Evolutionary conservation across 2,888 invertebrate genomes (phyloP).

Genomic region (Brachyptera putata): DNA sequence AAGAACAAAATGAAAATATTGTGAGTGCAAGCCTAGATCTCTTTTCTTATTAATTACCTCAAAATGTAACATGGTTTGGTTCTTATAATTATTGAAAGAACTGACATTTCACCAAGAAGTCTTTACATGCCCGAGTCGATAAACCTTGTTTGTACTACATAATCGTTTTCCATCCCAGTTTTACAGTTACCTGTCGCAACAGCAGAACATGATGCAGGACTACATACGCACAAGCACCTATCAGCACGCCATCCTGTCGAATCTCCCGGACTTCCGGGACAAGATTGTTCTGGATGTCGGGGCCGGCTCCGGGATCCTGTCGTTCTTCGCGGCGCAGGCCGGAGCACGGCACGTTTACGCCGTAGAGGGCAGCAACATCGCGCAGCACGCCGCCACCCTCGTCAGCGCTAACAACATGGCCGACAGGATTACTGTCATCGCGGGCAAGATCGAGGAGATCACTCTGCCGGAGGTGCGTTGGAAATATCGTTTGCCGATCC

Average conservation of each 20-base stretch:
- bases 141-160: too few species aligned
- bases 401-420: slow-evolving; percentile 86
- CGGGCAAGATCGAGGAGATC: slow-evolving; percentile 98
- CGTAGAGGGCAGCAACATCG: slow-evolving; percentile 99
- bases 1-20: too few species aligned
- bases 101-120: too few species aligned
- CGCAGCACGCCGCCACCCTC: slow-evolving; percentile 87
- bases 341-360: slow-evolving; percentile 96
- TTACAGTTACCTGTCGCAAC: slow-evolving; percentile 97
- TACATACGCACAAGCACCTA: slow-evolving; percentile 98
- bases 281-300: slow-evolving; percentile 96
- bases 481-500: too few species aligned
- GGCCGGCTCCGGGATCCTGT: slow-evolving; percentile 96
- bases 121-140: too few species aligned
- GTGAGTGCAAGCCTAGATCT: too few species aligned
- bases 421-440: slow-evolving; percentile 85
- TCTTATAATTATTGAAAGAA: too few species aligned
- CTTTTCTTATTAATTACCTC: too few species aligned
- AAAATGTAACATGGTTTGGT: too few species aligned
- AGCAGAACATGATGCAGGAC: slow-evolving; percentile 99
- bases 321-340: slow-evolving; percentile 97
- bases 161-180: slow-evolving; percentile 74
- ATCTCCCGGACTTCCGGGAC: slow-evolving; percentile 86
- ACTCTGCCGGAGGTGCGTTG: slow-evolving; percentile 82
- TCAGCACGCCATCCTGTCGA: slow-evolving; percentile 92